A percentile compares a stretch with the other conserved stretches of the same genome.
These are phyloP conservation scores for Phoxinus phoxinus DNA, from an alignment of 2,113 vertebrate genomes.

Conservation along the genomic window DNA sequence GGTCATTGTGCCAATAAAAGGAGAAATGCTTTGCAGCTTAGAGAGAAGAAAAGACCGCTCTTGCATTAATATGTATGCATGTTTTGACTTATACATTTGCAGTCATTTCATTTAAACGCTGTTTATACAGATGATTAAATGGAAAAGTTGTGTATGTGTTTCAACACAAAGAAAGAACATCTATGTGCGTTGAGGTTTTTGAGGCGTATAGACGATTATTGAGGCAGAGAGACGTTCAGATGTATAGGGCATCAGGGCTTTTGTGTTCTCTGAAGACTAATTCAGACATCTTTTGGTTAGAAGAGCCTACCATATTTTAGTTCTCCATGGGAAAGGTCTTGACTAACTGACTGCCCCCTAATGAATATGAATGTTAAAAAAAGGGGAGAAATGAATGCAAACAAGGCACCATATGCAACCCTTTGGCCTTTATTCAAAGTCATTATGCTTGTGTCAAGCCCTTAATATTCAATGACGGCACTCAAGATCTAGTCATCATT, in stretches of 20 bases:
- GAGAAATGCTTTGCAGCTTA: not conserved
- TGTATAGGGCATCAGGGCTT: not conserved
- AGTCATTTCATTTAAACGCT: not conserved
- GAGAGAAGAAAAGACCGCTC: not conserved
- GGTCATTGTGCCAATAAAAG: not conserved
- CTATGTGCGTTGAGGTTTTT: not conserved
- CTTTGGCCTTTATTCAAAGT: not conserved
- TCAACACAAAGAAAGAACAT: not conserved
- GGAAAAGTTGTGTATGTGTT: not conserved
- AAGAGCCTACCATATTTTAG: constrained; percentile 30
- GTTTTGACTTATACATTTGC: not conserved
- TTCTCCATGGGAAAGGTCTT: constrained; percentile 31
- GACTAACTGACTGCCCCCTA: constrained; percentile 11
- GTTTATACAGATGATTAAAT: constrained; percentile 16
- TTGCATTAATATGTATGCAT: not conserved
- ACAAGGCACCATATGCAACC: constrained; percentile 23
- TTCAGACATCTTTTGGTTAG: constrained; percentile 8
- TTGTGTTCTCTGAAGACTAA: constrained; percentile 23
- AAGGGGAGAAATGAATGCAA: constrained; percentile 1
- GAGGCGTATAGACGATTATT: not conserved
- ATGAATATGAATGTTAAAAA: constrained; percentile 35
- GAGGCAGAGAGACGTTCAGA: not conserved
- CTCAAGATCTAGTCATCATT: not conserved
- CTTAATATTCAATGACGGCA: constrained; percentile 18
- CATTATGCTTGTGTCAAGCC: not conserved